Conservation (phyloP, 64 coral and sea anemone genomes). For the Montipora efflorescens region DNA sequence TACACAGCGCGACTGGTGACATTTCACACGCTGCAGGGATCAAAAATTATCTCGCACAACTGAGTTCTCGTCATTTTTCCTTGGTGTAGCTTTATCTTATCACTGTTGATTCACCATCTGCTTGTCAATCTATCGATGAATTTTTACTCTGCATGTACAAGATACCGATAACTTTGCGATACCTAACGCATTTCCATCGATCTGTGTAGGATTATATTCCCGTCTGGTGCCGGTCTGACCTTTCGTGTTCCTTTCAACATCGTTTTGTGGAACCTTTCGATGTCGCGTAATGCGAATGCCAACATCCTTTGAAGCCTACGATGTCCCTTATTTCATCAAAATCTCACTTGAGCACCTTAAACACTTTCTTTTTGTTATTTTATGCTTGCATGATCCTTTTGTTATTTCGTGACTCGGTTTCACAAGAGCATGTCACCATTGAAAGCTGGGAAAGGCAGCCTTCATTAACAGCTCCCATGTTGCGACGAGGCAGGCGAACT, state of each 20-base stretch:
- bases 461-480: background rate
- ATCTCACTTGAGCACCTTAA: background rate
- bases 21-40: background rate
- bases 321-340: background rate
- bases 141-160: slow-evolving; percentile 5
- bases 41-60: background rate
- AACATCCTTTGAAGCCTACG: background rate
- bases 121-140: background rate
- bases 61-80: background rate
- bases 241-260: background rate
- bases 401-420: background rate
- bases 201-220: slow-evolving; percentile 4
- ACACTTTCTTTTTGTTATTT: background rate
- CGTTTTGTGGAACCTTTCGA: background rate
- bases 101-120: background rate
- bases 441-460: background rate
- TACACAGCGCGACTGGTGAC: background rate
- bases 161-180: background rate
- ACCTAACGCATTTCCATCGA: background rate
- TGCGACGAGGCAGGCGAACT: background rate
- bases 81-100: background rate
- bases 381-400: too few relatives aligned
- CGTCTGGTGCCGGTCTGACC: slow-evolving; percentile 38
- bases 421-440: background rate
- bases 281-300: background rate